Evolutionary conservation across 53 echinoderm and acorn worm genomes (phyloP).

Genomic region (Paracentrotus lividus): DNA sequence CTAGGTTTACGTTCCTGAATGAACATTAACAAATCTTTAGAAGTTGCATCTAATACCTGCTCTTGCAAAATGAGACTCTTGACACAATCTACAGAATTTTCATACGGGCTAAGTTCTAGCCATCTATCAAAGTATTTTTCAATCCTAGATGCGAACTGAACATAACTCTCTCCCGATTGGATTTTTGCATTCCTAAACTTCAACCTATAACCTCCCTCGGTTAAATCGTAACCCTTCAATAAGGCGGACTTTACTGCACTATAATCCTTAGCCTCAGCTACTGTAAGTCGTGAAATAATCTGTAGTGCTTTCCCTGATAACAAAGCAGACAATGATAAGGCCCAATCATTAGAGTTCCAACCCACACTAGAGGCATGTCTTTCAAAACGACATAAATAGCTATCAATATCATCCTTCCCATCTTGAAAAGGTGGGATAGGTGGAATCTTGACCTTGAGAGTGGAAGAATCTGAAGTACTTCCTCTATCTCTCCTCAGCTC

Average conservation of each 20-base stretch:
- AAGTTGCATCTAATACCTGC: background rate
- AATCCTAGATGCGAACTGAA: background rate
- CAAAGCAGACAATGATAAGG: background rate
- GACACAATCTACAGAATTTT: background rate
- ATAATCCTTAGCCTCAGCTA: background rate
- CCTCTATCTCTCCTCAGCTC: background rate
- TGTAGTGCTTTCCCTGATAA: background rate
- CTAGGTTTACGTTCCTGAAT: background rate
- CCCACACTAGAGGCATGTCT: background rate
- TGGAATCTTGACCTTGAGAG: background rate
- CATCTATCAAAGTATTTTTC: background rate
- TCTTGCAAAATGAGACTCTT: background rate
- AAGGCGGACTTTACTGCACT: background rate
- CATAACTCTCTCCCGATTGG: background rate
- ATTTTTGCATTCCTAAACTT: background rate
- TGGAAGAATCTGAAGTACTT: background rate
- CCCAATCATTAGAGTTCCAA: background rate
- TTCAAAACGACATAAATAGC: background rate
- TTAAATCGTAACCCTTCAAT: background rate
- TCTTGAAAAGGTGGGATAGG: background rate
- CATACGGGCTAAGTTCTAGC: background rate
- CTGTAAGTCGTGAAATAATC: background rate
- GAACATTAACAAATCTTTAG: background rate
- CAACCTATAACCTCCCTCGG: background rate
- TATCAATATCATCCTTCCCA: background rate